phyloP scores from a whole-genome alignment of 2,113 vertebrate species.

The Asarcornis scutulata region DNA sequence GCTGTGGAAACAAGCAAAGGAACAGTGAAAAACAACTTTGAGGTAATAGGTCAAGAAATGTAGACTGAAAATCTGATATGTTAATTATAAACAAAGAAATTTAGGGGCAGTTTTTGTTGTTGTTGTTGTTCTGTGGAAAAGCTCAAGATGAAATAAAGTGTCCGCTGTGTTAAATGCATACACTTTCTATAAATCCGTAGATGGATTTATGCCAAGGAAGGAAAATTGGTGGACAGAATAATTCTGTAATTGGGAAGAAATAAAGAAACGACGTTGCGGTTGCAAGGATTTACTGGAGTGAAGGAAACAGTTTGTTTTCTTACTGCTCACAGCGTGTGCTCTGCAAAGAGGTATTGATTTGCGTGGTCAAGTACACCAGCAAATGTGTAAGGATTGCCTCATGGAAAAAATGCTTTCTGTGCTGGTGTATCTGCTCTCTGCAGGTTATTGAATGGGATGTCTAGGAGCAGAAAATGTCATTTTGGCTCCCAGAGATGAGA shows the following conservation, averaged over 20 bases:
- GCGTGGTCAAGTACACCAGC: neutral
- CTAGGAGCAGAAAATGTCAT: neutral
- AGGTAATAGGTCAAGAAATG: neutral
- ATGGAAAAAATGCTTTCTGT: neutral
- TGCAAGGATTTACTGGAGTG: neutral
- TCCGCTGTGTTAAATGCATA: neutral
- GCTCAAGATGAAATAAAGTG: neutral
- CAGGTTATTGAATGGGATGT: neutral
- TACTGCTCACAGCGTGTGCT: neutral
- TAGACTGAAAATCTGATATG: neutral
- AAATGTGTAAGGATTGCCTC: neutral
- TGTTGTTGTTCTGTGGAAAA: neutral
- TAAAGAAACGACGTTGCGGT: neutral
- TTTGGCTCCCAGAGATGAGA: neutral
- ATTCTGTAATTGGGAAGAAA: neutral
- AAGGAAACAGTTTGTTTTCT: neutral
- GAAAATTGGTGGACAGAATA: neutral
- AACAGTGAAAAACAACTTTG: neutral
- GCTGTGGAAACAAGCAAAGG: constrained; percentile 21
- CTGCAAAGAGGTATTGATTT: neutral
- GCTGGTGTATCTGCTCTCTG: neutral
- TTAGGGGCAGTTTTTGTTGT: neutral
- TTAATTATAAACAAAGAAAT: neutral
- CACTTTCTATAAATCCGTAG: neutral
- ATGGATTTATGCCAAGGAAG: neutral